Conservation (phyloP, 2,888 invertebrate genomes). For the Melinaea marsaeus region DNA sequence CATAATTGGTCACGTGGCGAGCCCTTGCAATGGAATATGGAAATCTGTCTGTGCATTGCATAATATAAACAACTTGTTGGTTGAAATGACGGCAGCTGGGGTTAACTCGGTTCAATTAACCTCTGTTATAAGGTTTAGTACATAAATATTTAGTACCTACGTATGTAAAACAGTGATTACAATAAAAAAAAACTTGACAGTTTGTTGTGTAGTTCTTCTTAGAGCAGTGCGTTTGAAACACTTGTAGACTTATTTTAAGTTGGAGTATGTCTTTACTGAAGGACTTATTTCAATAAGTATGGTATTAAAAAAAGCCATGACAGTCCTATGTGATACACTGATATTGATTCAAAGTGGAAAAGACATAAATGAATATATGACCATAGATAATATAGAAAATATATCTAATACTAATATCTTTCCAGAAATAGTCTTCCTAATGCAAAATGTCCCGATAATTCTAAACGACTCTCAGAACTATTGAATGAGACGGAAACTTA, state of each 20-base stretch:
- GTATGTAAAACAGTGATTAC: too few relatives aligned
- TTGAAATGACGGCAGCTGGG: slow-evolving; percentile 70
- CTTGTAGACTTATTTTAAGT: too few relatives aligned
- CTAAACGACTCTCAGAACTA: slow-evolving; percentile 54
- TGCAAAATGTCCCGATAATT: slow-evolving; percentile 47
- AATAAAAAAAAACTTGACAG: too few relatives aligned
- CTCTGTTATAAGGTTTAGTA: slow-evolving; percentile 52
- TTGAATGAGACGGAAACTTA: slow-evolving; percentile 68
- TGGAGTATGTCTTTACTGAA: too few relatives aligned
- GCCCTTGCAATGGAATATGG: slow-evolving; percentile 69
- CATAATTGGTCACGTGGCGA: slow-evolving; percentile 65
- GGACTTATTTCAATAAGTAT: too few relatives aligned
- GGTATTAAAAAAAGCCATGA: too few relatives aligned
- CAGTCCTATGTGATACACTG: too few relatives aligned
- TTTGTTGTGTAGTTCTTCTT: too few relatives aligned
- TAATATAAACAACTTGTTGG: slow-evolving; percentile 66
- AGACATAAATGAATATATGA: not conserved
- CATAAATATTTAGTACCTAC: not conserved
- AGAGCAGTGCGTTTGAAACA: too few relatives aligned
- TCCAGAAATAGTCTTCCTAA: slow-evolving; percentile 51
- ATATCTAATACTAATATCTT: slow-evolving; percentile 12
- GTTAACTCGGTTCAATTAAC: slow-evolving; percentile 52
- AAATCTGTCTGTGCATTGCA: slow-evolving; percentile 66
- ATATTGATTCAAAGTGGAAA: not conserved
- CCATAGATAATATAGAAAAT: not conserved